Percentiles rank a stretch among this genome's conserved stretches.
phyloP scores from a whole-genome alignment of 2,888 invertebrate species.

The Coronaproctus castanopsis region DNA sequence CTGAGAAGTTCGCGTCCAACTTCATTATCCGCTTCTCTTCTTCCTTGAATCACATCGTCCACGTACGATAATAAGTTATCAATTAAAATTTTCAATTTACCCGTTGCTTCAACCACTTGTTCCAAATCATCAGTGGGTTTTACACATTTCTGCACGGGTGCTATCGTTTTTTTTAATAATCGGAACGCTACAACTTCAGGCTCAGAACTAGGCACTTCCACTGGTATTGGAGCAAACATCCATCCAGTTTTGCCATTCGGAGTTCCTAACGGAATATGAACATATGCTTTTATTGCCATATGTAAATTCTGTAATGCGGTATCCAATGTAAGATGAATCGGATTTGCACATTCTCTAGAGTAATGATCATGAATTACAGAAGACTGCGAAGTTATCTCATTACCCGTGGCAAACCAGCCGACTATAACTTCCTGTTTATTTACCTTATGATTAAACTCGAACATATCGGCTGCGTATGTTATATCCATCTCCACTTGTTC shows the following conservation, averaged over 20 bases:
- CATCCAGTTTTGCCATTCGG: constrained; percentile 81
- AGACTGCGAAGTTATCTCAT: constrained; percentile 91
- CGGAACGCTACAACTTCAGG: constrained; percentile 60
- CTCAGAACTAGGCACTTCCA: constrained; percentile 71
- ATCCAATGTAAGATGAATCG: constrained; percentile 88
- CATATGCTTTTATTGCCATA: constrained; percentile 86
- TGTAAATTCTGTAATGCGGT: constrained; percentile 68
- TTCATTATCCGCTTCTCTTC: constrained; percentile 56
- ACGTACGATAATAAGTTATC: constrained; percentile 52
- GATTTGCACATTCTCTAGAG: constrained; percentile 78
- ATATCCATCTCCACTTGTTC: constrained; percentile 95
- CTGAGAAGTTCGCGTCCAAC: constrained; percentile 78
- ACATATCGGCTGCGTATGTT: constrained; percentile 87
- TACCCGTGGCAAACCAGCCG: constrained; percentile 98
- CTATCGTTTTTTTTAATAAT: constrained; percentile 63
- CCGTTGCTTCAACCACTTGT: constrained; percentile 70
- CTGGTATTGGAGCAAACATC: constrained; percentile 90
- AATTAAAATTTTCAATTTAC: constrained; percentile 40
- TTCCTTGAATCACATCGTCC: constrained; percentile 72
- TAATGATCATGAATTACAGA: constrained; percentile 96
- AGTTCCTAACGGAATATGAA: constrained; percentile 83
- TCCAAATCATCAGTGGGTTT: constrained; percentile 40
- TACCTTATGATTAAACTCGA: constrained; percentile 78
- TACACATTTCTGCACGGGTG: constrained; percentile 28
- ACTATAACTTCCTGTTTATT: constrained; percentile 82